Conservation (phyloP, 2,888 invertebrate genomes). For the Caenorhabditis sp. region DNA sequence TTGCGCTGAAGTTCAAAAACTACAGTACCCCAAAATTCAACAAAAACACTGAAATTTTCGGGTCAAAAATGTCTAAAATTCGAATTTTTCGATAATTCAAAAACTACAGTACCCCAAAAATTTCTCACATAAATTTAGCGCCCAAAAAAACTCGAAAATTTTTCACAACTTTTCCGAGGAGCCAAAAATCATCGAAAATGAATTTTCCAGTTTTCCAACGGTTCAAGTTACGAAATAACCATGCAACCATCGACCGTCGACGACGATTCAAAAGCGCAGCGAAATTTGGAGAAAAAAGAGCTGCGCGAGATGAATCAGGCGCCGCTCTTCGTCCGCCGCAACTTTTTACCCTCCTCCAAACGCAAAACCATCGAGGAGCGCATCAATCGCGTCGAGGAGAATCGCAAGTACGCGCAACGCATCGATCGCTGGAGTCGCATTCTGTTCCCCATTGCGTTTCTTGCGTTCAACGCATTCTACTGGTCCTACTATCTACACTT, state of each 20-base stretch:
- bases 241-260: slow-evolving; percentile 14
- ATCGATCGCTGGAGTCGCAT: slow-evolving; percentile 57
- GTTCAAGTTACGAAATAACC: slow-evolving; percentile 46
- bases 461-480: slow-evolving; percentile 62
- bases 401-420: slow-evolving; percentile 57
- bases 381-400: slow-evolving; percentile 54
- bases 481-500: slow-evolving; percentile 63
- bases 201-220: slow-evolving; percentile 26
- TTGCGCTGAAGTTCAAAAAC: too few relatives aligned
- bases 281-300: slow-evolving; percentile 53
- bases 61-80: too few relatives aligned
- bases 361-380: slow-evolving; percentile 55
- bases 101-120: too few relatives aligned
- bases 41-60: too few relatives aligned
- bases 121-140: neutral
- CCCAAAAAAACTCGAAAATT: too few relatives aligned
- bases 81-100: too few relatives aligned
- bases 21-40: too few relatives aligned
- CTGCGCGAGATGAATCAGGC: slow-evolving; percentile 53
- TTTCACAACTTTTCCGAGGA: too few relatives aligned
- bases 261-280: slow-evolving; percentile 16
- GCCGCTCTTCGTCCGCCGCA: slow-evolving; percentile 46
- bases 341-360: slow-evolving; percentile 45
- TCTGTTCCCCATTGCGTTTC: slow-evolving; percentile 63
- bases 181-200: neutral